A percentile compares a stretch with the other conserved stretches of the same genome.
Conservation (phyloP, 2,113 vertebrate species). For the Leptobrachium leishanense region DNA sequence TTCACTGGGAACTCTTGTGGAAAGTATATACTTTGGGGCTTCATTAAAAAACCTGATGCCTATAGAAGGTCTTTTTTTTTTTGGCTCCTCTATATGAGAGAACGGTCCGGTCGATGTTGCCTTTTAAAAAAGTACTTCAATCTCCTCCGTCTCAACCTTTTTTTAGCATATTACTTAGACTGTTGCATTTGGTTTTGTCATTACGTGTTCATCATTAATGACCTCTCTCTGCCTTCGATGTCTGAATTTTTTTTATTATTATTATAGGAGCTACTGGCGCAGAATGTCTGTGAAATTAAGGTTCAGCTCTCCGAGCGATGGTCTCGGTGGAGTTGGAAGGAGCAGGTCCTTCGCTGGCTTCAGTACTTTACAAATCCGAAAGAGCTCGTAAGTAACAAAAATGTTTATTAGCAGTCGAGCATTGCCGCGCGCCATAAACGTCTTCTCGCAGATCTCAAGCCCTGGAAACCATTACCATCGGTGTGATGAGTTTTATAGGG, state of each 20-base stretch:
- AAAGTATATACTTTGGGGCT: no score
- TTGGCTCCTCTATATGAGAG: no score
- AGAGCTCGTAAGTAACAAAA: constrained; percentile 64
- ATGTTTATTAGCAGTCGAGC: neutral
- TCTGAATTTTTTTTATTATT: neutral
- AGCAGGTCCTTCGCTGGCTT: constrained; percentile 77
- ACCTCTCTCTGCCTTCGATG: neutral
- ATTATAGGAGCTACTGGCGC: constrained; percentile 47
- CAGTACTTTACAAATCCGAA: constrained; percentile 67
- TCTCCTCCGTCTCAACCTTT: no score
- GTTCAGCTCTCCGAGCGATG: constrained; percentile 67
- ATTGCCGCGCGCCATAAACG: neutral
- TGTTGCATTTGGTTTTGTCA: no score
- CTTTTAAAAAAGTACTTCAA: no score
- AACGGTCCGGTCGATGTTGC: no score
- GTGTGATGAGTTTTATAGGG: neutral
- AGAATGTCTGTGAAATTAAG: constrained; percentile 74
- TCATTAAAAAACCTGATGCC: no score
- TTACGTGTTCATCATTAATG: no score
- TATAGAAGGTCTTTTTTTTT: no score
- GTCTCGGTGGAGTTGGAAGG: constrained; percentile 65
- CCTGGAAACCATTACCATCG: constrained; percentile 16
- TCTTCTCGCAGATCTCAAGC: neutral
- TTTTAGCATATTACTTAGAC: no score
- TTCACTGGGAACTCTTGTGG: neutral